Percentiles rank a stretch among this genome's conserved stretches.
phyloP scores from a whole-genome alignment of 1,140 invertebrate species.

The Neocloeon triangulifer region DNA sequence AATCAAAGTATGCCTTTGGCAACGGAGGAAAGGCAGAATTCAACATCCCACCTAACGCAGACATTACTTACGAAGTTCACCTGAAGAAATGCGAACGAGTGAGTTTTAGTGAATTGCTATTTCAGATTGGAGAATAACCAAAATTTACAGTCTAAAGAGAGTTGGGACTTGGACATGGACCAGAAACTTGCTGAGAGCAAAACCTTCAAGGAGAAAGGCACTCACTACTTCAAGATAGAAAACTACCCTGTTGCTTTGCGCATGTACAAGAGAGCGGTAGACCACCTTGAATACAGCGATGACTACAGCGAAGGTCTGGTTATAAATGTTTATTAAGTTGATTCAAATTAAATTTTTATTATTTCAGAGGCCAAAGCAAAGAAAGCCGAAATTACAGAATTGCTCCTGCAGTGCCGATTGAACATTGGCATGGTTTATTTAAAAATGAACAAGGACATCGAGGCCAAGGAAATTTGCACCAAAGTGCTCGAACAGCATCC shows the following conservation, averaged over 20 bases:
- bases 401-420: conserved; percentile 49
- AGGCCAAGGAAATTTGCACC: conserved; percentile 43
- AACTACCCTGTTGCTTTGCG: conserved; percentile 64
- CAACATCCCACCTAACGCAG: conserved; percentile 55
- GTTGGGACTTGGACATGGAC: conserved; percentile 54
- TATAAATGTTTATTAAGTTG: neutral
- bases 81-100: conserved; percentile 69
- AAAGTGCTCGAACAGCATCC: conserved; percentile 51
- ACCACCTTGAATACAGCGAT: conserved; percentile 25
- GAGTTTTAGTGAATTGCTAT: conserved; percentile 11
- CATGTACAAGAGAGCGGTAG: conserved; percentile 60
- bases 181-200: conserved; percentile 66
- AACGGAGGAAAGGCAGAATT: conserved; percentile 39
- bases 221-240: conserved; percentile 63
- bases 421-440: conserved; percentile 73
- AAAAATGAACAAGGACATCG: conserved; percentile 49
- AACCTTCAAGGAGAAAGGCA: conserved; percentile 75
- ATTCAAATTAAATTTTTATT: neutral
- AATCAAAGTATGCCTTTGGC: conserved; percentile 66
- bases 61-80: conserved; percentile 59
- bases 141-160: conserved; percentile 32
- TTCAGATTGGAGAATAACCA: too few species aligned
- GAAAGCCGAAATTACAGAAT: too few species aligned
- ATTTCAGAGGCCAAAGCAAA: too few species aligned
- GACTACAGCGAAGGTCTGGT: conserved; percentile 15